These are phyloP conservation scores for Allygus modestus DNA, from an alignment of 2,888 invertebrate species.

Conservation along the genomic window DNA sequence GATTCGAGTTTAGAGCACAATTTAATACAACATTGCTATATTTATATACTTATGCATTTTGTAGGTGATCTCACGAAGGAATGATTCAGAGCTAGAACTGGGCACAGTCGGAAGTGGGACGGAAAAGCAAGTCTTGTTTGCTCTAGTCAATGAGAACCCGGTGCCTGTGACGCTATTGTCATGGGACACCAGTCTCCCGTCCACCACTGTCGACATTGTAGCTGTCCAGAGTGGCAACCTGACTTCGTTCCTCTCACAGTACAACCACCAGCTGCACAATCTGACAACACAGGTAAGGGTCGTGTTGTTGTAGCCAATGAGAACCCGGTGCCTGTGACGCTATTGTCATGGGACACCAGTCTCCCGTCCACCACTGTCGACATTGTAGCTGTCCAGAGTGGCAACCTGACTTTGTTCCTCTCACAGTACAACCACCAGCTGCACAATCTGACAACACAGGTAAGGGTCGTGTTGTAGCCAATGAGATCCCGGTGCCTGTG, in stretches of 20 bases:
- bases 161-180: conserved; percentile 81
- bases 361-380: too few relatives aligned
- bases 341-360: too few relatives aligned
- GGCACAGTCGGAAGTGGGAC: conserved; percentile 82
- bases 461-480: too few relatives aligned
- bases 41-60: conserved; percentile 9
- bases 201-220: conserved; percentile 76
- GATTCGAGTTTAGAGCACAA: too few relatives aligned
- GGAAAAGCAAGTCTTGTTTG: conserved; percentile 84
- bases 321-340: too few relatives aligned
- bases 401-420: too few relatives aligned
- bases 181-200: conserved; percentile 80
- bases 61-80: conserved; percentile 66
- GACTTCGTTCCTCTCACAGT: conserved; percentile 73
- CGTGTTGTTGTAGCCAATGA: too few relatives aligned
- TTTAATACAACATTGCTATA: background rate
- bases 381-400: too few relatives aligned
- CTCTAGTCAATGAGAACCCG: conserved; percentile 86
- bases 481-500: too few relatives aligned
- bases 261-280: conserved; percentile 73
- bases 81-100: conserved; percentile 76
- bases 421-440: too few relatives aligned
- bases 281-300: conserved; percentile 74
- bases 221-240: conserved; percentile 79
- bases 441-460: too few relatives aligned